These are phyloP conservation scores for Saturnia japonica DNA, from an alignment of 2,888 invertebrate genomes.

Conservation along the genomic window DNA sequence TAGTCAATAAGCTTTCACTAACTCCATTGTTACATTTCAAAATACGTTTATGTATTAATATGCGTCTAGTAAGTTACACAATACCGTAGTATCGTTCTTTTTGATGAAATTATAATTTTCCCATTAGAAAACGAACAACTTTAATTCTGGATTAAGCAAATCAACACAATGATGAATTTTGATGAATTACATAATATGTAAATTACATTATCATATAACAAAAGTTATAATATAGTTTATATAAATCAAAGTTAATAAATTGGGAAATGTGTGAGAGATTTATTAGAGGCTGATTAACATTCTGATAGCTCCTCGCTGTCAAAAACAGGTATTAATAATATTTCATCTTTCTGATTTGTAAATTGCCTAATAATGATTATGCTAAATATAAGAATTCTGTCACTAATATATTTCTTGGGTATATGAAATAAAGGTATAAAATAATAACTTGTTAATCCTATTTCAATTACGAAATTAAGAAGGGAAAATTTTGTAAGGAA, in stretches of 20 bases:
- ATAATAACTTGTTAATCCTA: not conserved
- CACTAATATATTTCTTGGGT: not conserved
- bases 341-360: not conserved
- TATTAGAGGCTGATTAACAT: not conserved
- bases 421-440: not conserved
- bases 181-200: not conserved
- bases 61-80: conserved; percentile 65
- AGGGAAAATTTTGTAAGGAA: not conserved
- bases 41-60: conserved; percentile 61
- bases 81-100: conserved; percentile 29
- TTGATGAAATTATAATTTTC: not conserved
- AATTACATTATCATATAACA: not conserved
- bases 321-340: not conserved
- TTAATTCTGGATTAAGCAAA: not conserved
- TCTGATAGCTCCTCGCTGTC: not conserved
- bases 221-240: not conserved
- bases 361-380: not conserved
- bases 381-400: not conserved
- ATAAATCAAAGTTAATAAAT: not conserved
- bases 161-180: not conserved
- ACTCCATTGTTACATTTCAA: conserved; percentile 62
- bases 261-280: not conserved
- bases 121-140: not conserved
- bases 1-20: conserved; percentile 59
- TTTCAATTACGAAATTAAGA: not conserved